phyloP scores from a whole-genome alignment of 2,888 invertebrate genomes.

The Calliphora vomitoria region DNA sequence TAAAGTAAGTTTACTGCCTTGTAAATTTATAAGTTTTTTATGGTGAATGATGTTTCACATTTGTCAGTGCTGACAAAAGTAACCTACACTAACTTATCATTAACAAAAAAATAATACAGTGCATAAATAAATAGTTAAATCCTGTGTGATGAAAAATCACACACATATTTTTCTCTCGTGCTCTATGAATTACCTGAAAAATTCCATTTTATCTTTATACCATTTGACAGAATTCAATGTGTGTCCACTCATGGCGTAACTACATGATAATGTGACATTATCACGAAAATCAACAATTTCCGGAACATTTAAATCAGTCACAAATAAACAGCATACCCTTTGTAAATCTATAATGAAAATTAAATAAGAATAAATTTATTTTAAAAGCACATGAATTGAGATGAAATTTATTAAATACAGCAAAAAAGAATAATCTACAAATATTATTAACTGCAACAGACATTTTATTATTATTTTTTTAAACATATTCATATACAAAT shows the following conservation, averaged over 20 bases:
- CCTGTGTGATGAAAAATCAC: background rate
- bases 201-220: constrained; percentile 85
- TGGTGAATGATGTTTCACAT: no score
- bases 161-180: no score
- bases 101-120: background rate
- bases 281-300: constrained; percentile 85
- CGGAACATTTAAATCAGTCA: constrained; percentile 85
- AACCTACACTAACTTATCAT: background rate
- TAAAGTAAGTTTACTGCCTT: no score
- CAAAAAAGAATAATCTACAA: background rate
- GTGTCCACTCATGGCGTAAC: constrained; percentile 85
- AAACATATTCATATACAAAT: background rate
- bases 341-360: constrained; percentile 78
- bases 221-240: constrained; percentile 86
- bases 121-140: background rate
- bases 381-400: background rate
- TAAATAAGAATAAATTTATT: constrained; percentile 48
- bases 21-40: no score
- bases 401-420: constrained; percentile 26
- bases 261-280: constrained; percentile 85
- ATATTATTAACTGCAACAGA: background rate
- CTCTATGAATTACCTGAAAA: constrained; percentile 83
- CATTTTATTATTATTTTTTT: background rate
- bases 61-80: no score
- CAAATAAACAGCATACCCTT: constrained; percentile 79